Base-by-base conservation (phyloP, 2,888 invertebrate genomes). In the Thera britannica region DNA sequence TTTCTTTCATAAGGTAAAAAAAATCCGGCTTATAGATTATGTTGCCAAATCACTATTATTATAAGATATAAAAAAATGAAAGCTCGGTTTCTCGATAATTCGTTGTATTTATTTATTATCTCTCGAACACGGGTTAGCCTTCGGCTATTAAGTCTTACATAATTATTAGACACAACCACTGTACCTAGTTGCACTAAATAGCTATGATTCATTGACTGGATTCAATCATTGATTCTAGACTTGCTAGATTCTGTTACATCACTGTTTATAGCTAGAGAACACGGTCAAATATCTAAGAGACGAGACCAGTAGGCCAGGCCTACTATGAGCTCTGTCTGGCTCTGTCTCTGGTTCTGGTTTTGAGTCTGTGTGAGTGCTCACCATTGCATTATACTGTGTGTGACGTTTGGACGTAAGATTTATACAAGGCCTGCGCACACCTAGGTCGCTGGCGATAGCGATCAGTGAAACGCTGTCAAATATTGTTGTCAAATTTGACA, bases 21-120 rank as follows among this genome's bases (percentile, higher is more conserved):
- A 23, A 23, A 23, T 46, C 44, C 1, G 23, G 52, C 34, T 9
- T 52, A 52, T 52, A 52, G 8, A 34, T 52, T 52, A 34, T 9
- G 52, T 52, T 52, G 34, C 49, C 49, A 52, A 52, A 52, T 34
- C 52, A 52, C 9, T 52, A 52, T 52, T 23, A 52, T 52, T 52
- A 52, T 9, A 9, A 2, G 23, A 8, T 34, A 52, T 52, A 52
- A 52, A 52, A 49, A 52, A 52, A 52, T 52, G 34, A 51, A 51
- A 51, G 34, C 52, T 9, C 34, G 34, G 34, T 34, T 23, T 34
- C 52, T 34, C 52, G 52, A 52, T 52, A 5, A 52, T 23, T 23
- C 23, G 23, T 23, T 34, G 52, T 52, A 52, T 52, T 52, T 52
- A 34, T 52, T 52, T 52, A 51, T 23, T 34, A 52, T 52, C 52